A percentile compares a stretch with the other conserved stretches of the same genome.
These are phyloP conservation scores for Conus betulinus DNA, from an alignment of 1,140 invertebrate species.

Conservation along the genomic window DNA sequence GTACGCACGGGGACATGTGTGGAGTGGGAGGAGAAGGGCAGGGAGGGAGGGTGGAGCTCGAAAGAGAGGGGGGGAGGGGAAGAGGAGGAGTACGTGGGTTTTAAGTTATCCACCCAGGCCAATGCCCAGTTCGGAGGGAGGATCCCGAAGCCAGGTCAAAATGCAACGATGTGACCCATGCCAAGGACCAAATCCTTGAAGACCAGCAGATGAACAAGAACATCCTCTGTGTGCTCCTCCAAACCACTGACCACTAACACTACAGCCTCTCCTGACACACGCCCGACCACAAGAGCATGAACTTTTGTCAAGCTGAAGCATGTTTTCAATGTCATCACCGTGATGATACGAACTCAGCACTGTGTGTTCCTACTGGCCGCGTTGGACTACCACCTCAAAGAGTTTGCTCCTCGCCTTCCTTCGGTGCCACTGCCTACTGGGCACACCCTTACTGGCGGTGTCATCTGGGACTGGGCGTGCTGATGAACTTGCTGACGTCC, in stretches of 20 bases:
- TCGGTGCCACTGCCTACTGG: no score
- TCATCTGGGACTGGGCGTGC: no score
- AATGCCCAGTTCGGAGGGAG: not conserved
- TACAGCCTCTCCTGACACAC: not conserved
- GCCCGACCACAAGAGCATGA: not conserved
- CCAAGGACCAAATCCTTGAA: not conserved
- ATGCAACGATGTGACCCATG: not conserved
- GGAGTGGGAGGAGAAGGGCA: not conserved
- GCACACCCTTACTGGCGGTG: no score
- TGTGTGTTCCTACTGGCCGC: not conserved
- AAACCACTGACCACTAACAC: not conserved
- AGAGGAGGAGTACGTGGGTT: no score
- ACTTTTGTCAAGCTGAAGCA: no score
- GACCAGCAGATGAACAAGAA: not conserved
- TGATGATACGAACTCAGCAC: not conserved
- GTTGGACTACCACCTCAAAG: not conserved
- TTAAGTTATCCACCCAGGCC: not conserved
- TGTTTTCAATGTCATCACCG: not conserved
- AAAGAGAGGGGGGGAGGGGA: no score
- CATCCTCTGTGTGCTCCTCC: not conserved
- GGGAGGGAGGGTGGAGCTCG: not conserved
- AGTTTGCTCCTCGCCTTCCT: not conserved
- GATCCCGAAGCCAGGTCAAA: not conserved
- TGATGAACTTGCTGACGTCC: no score
- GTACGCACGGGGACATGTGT: not conserved